A percentile compares a stretch with the other conserved stretches of the same genome.
Evolutionary conservation across 2,797 vertebrate species (phyloP).

Genomic region (Carduelis carduelis): DNA sequence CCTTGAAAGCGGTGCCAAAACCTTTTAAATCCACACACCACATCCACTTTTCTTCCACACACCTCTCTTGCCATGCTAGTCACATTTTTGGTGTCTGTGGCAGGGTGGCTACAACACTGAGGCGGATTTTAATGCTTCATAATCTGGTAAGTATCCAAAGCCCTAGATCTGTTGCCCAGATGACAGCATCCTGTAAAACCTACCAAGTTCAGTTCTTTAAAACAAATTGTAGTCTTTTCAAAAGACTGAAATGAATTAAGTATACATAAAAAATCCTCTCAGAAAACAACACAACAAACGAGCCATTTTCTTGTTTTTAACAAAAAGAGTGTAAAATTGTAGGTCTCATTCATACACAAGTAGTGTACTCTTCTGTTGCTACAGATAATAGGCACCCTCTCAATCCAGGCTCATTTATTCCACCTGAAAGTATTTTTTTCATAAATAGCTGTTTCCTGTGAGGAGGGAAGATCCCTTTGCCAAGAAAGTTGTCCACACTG

Average conservation of each 20-base stretch:
- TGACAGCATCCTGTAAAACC: not conserved
- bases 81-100: not conserved
- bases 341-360: not conserved
- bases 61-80: not conserved
- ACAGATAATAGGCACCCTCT: not conserved
- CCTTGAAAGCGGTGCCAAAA: constrained; percentile 16
- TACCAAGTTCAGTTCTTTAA: not conserved
- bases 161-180: not conserved
- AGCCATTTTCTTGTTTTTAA: not conserved
- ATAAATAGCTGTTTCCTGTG: not conserved
- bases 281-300: not conserved
- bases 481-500: not conserved
- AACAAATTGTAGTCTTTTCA: not conserved
- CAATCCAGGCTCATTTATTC: not conserved
- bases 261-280: not conserved
- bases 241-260: not conserved
- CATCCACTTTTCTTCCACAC: not conserved
- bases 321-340: not conserved
- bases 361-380: not conserved
- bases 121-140: not conserved
- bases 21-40: not conserved
- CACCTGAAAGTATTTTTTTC: not conserved
- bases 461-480: not conserved
- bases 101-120: not conserved
- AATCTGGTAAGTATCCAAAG: not conserved